Percentiles rank a stretch among this genome's conserved stretches.
phyloP scores from a whole-genome alignment of 2,888 invertebrate species.

The Aspidiotus destructor region DNA sequence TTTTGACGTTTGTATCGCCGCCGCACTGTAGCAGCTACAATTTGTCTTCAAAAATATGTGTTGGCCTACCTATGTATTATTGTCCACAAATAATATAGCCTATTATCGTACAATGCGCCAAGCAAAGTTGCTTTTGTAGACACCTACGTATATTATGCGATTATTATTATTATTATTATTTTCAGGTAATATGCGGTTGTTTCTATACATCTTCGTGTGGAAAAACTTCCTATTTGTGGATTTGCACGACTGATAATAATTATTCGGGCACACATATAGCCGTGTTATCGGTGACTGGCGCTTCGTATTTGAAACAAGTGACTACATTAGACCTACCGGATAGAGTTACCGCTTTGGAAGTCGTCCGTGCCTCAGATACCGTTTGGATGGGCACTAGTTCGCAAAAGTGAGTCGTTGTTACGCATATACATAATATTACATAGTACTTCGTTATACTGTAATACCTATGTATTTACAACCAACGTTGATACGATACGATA shows the following conservation, averaged over 20 bases:
- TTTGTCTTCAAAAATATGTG: too few relatives aligned
- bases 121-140: too few relatives aligned
- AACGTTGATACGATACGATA: too few relatives aligned
- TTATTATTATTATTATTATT: not conserved
- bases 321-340: constrained; percentile 59
- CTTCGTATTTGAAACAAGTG: constrained; percentile 38
- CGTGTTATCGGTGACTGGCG: constrained; percentile 35
- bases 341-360: constrained; percentile 73
- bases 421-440: not conserved
- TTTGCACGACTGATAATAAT: constrained; percentile 67
- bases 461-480: too few relatives aligned
- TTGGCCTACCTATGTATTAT: too few relatives aligned
- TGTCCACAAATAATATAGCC: too few relatives aligned
- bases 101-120: too few relatives aligned
- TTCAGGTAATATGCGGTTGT: constrained; percentile 78
- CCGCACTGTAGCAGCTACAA: too few relatives aligned
- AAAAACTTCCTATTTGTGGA: constrained; percentile 69
- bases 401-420: constrained; percentile 46
- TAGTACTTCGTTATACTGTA: too few relatives aligned
- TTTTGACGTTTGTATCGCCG: too few relatives aligned
- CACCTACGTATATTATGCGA: too few relatives aligned
- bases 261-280: constrained; percentile 62
- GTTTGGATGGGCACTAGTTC: constrained; percentile 92
- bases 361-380: constrained; percentile 66
- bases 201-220: constrained; percentile 56